Evolutionary conservation across 2,888 invertebrate species (phyloP), one percentile per base, ranked within the genome.

Genomic region (Xestoiulus laeticollis): DNA sequence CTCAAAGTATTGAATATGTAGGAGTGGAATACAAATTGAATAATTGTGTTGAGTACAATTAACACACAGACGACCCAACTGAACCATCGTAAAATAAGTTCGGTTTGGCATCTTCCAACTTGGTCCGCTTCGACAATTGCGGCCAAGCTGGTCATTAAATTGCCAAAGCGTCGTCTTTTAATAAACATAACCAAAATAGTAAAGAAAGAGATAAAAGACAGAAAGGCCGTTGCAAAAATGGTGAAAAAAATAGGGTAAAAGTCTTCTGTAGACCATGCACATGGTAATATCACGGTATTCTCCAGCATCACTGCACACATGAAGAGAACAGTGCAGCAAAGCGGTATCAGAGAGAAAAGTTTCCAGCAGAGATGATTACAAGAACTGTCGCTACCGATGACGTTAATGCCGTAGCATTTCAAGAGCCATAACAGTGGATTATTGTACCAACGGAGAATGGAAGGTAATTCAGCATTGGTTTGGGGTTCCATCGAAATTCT

Each of bases 1-100:
- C n/a, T n/a, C 59, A 59, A 59, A 19, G 22, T 5, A 1, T 3
- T 22, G 8, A 59, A 59, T n/a, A 59, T 59, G 59, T 59, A 59
- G 59, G n/a, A 59, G n/a, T 59, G 59, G 59, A 59, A 59, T 59
- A n/a, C 14, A 59, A 59, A 59, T n/a, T 59, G 59, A 59, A n/a
- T 5, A n/a, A n/a, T 59, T 2, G n/a, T 59, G 59, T 59, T 59
- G 19, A 59, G 59, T 59, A 6, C 59, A 59, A 59, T 19, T n/a
- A 59, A 59, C n/a, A 59, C 59, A n/a, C n/a, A n/a, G 14, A 59
- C n/a, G n/a, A 19, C 59, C 59, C 59, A 59, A n/a, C 59, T 59
- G 8, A 59, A 59, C 59, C 59, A 59, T 22, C 59, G n/a, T 22
- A 59, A 59, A n/a, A 59, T 59, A 4, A 4, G 1, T 8, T 59